Percentiles rank a stretch among this genome's conserved stretches.
Evolutionary conservation across 2,113 vertebrate genomes (phyloP).

Genomic region (Eclectus roratus): DNA sequence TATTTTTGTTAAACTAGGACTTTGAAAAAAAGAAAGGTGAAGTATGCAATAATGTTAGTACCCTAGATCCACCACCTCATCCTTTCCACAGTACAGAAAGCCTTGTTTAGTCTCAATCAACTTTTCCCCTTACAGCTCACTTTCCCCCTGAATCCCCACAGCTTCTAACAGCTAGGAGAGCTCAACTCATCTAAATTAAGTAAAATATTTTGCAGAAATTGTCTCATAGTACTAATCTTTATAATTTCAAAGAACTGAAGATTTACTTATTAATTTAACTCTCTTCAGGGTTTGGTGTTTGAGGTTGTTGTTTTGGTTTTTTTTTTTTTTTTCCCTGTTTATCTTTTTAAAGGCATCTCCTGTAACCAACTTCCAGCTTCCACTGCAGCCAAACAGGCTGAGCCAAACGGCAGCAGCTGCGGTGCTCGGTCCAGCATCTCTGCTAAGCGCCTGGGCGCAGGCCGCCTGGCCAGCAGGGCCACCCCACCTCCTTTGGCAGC

Average conservation of each 20-base stretch:
- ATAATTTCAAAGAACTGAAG: not conserved
- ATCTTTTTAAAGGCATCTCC: not conserved
- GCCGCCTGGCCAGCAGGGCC: not conserved
- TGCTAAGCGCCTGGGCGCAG: rapidly evolving
- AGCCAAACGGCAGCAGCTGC: not conserved
- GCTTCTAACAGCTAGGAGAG: not conserved
- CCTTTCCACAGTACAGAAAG: not conserved
- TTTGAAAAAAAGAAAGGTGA: not conserved
- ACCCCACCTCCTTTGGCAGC: not conserved
- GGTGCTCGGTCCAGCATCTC: rapidly evolving
- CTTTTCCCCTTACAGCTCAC: not conserved
- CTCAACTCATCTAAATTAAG: not conserved
- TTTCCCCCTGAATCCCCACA: rapidly evolving
- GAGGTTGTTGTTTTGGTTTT: rapidly evolving
- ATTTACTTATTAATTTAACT: not conserved
- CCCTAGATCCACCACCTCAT: not conserved
- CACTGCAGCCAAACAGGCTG: not conserved
- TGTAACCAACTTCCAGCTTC: not conserved
- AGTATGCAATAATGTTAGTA: not conserved
- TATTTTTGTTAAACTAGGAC: not conserved
- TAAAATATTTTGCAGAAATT: not conserved
- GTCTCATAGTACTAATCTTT: not conserved
- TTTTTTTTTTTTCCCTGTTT: not conserved
- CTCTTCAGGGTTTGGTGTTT: not conserved
- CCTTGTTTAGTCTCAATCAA: not conserved